Base-by-base conservation (phyloP, 2,888 invertebrate species). In the Drosophila trichaetosa region DNA sequence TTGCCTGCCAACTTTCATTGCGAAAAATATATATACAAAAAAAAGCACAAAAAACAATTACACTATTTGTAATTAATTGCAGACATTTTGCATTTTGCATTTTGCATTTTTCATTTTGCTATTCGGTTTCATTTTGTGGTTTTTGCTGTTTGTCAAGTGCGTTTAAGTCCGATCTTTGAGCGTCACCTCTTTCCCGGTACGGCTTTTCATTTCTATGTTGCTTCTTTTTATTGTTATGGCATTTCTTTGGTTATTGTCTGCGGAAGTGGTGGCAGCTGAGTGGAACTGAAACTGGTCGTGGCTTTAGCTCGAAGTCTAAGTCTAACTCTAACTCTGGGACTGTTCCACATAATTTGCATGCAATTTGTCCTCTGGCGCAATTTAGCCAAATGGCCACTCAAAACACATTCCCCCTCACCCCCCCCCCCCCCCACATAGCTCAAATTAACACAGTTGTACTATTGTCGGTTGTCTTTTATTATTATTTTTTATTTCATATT, bases 331-430 rank as follows among this genome's bases (percentile, higher is more conserved):
- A 24, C 24, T 21, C 57, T 40, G 57, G 29, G 21, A 54, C 40
- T 73, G 83, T 80, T 83, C 89, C 80, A 87, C 88, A 87, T 88
- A 86, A 88, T 85, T 85, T 86, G 89, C 83, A 88, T 85, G 84
- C 81, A 81, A 86, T 85, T 85, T 88, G 53, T 71, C 81, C 79
- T 78, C 85, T 84, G 84, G 70, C 88, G 83, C 78, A 83, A 85
- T 83, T 87, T 82, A 60, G 68, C 56, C 71, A 85, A 87, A 82
- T 80, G 75, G 66, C 42, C 69, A 70, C 80, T 65, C 58, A 80
- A 76, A 78, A 63, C 60, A 70, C 36, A 54, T 69, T 72, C 74
- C 57, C 70, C 67, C 61, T n/a, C n/a, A n/a, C 27, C 2, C 24
- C 24, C 24, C 24, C 1, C 24, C 70, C 66, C 58, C 71, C 29